phyloP scores from a whole-genome alignment of 2,888 invertebrate species.

The Nomada goodeniana region DNA sequence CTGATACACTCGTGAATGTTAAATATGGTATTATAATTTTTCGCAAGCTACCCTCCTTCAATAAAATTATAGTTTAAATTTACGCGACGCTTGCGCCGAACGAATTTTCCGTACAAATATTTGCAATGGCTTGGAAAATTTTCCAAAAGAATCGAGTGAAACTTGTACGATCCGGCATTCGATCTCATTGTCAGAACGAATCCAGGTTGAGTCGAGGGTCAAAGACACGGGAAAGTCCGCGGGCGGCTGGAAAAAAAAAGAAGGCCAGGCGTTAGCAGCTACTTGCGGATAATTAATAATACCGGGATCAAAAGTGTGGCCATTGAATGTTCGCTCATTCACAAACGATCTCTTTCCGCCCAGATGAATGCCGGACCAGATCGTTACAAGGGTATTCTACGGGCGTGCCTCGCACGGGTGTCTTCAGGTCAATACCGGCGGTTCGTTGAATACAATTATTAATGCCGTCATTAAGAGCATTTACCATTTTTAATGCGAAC shows the following conservation, averaged over 20 bases:
- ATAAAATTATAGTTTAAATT: no score
- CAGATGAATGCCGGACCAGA: conserved; percentile 73
- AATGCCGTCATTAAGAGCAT: conserved; percentile 76
- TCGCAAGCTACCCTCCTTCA: no score
- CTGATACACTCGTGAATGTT: no score
- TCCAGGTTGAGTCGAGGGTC: conserved; percentile 38
- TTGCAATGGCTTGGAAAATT: no score
- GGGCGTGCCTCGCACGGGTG: conserved; percentile 71
- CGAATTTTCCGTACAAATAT: no score
- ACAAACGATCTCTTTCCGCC: conserved; percentile 72
- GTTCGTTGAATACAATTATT: conserved; percentile 76
- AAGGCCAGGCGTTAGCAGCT: conserved; percentile 66
- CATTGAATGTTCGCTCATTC: conserved; percentile 75
- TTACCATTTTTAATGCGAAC: conserved; percentile 73
- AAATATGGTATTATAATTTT: no score
- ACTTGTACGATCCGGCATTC: not conserved
- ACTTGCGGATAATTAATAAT: conserved; percentile 76
- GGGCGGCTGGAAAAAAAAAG: conserved; percentile 39
- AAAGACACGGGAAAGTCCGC: conserved; percentile 51
- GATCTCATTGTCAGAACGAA: conserved; percentile 6
- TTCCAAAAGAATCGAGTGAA: no score
- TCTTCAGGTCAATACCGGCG: conserved; percentile 71
- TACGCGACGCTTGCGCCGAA: no score
- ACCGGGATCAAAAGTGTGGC: conserved; percentile 75
- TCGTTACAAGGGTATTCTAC: conserved; percentile 77